A percentile compares a stretch with the other conserved stretches of the same genome.
phyloP scores from a whole-genome alignment of 2,888 invertebrate species.

The Drosophila kanekoi region DNA sequence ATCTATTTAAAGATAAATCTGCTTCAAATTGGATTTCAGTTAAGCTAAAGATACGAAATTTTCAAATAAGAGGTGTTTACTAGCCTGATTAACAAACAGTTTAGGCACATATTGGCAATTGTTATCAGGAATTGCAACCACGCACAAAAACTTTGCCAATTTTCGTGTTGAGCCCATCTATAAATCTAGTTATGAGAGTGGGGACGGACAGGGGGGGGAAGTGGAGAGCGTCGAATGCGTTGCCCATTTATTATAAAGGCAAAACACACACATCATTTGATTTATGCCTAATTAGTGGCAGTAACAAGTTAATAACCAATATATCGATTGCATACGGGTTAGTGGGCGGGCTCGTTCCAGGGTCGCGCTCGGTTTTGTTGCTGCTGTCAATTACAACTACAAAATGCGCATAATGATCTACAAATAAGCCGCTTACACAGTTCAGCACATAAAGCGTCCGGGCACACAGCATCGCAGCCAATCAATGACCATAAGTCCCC shows the following conservation, averaged over 20 bases:
- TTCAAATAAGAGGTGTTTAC: too few species aligned
- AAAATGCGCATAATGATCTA: slow-evolving; percentile 53
- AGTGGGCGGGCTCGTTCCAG: not conserved
- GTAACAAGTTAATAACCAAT: slow-evolving; percentile 56
- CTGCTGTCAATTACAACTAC: slow-evolving; percentile 37
- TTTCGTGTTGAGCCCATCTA: slow-evolving; percentile 12
- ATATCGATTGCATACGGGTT: slow-evolving; percentile 33
- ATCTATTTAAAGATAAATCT: too few species aligned
- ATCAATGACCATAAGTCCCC: slow-evolving; percentile 49
- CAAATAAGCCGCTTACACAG: slow-evolving; percentile 56
- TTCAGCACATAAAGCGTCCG: slow-evolving; percentile 10
- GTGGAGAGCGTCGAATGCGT: not conserved
- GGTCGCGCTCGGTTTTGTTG: slow-evolving; percentile 9
- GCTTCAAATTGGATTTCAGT: too few species aligned
- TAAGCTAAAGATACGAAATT: too few species aligned
- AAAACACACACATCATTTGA: slow-evolving; percentile 32
- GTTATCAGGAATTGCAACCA: slow-evolving; percentile 13
- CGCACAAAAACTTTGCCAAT: slow-evolving; percentile 30
- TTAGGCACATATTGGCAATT: too few species aligned
- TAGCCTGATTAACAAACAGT: too few species aligned
- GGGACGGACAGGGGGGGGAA: too few species aligned
- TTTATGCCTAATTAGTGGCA: slow-evolving; percentile 58
- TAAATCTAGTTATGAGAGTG: slow-evolving; percentile 21
- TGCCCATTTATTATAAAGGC: slow-evolving; percentile 29
- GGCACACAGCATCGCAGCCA: slow-evolving; percentile 24